These are phyloP conservation scores for Ceraclea dissimilis DNA, from an alignment of 2,888 invertebrate genomes.

Conservation along the genomic window DNA sequence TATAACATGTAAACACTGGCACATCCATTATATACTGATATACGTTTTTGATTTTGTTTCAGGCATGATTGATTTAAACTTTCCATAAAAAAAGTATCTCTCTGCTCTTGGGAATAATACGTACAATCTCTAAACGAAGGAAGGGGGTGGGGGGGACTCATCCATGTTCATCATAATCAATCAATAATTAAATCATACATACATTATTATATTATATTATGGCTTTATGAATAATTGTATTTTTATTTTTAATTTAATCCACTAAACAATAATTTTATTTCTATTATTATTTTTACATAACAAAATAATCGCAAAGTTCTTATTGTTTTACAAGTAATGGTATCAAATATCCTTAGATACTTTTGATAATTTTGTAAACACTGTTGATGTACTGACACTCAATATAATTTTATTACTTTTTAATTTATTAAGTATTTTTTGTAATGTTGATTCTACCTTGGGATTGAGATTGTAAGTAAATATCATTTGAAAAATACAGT, in stretches of 20 bases:
- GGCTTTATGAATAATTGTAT: too few species aligned
- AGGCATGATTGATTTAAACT: slow-evolving; percentile 23
- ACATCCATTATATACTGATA: slow-evolving; percentile 3
- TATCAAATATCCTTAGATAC: not conserved
- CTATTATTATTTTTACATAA: too few species aligned
- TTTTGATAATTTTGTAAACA: not conserved
- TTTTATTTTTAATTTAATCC: too few species aligned
- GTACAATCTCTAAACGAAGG: not conserved
- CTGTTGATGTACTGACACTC: not conserved
- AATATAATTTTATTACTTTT: not conserved
- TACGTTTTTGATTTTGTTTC: slow-evolving; percentile 18
- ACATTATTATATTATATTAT: too few species aligned
- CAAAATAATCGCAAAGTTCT: not conserved
- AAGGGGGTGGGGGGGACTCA: not conserved
- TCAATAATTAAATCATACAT: too few species aligned
- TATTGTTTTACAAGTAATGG: not conserved
- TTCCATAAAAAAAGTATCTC: slow-evolving; percentile 9
- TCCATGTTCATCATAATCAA: not conserved
- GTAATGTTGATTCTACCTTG: too few species aligned
- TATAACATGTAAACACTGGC: too few species aligned
- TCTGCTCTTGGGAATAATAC: not conserved
- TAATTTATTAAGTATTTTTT: not conserved
- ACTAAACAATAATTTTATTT: too few species aligned
- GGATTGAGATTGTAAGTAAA: too few species aligned
- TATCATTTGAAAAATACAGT: too few species aligned